Base-by-base conservation (phyloP, 2,113 vertebrate genomes). In the Hippocampus guttulatus region DNA sequence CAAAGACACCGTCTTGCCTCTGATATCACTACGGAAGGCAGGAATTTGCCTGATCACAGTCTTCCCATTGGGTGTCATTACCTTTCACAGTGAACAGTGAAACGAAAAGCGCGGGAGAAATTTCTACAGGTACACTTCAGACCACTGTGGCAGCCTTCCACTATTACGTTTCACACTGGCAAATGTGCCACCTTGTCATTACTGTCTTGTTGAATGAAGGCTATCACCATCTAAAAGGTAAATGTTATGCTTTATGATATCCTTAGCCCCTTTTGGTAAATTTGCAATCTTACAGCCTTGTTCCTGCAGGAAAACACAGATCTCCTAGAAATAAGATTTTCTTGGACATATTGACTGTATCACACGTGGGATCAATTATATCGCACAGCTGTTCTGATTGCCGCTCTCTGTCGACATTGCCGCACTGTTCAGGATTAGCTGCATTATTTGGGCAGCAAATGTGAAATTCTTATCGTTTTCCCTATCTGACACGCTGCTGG, bases 341-440 rank as follows among this genome's bases (percentile, higher is more conserved):
- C 68, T 49, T 33, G 21, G 54, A 71, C 6, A 1, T 55, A 30
- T 74, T 41, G 69, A 68, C 66, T 40, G 74, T 55, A 60, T 71
- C 45, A 52, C 80, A 79, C 72, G 49, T 77, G 77, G 79, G 75
- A 80, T 81, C 77, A 83, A 70, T 84, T 81, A 80, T 73, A 55
- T 33, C 38, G 20, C 68, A 71, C 80, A 86, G 69, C 79, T 87
- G 77, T 77, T 77, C 8, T 33, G 54, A 81, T 58, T 76, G 76
- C 55, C 66, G 66, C 75, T 77, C 57, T 58, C 67, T 67, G 73
- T 62, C 58, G 64, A 69, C 8, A 15, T 63, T 75, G 80, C 52
- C 61, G 11, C 69, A 74, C 41, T 47, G 38, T 52, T 75, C 49
- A 74, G 77, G 64, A 74, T 65, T 47, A 40, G 25, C 60, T 68